Conservation (phyloP, 2,113 vertebrate species). For the Pyxicephalus adspersus region DNA sequence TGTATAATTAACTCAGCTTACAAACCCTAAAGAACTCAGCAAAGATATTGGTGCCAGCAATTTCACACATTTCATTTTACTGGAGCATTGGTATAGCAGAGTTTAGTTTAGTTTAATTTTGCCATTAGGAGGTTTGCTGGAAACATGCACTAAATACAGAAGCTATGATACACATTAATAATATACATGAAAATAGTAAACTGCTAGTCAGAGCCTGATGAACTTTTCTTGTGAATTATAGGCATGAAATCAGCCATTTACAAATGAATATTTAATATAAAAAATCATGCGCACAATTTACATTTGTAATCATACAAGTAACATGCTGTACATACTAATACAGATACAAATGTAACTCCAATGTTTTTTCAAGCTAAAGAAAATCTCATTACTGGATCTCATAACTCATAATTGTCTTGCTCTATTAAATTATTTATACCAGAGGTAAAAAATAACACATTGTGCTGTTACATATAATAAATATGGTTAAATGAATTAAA, state of each 20-base stretch:
- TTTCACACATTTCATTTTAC: too few relatives aligned
- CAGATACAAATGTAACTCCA: conserved; percentile 8
- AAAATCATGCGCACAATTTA: neutral
- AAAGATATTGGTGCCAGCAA: too few relatives aligned
- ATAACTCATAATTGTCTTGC: neutral
- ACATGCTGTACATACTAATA: neutral
- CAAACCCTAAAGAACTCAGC: too few relatives aligned
- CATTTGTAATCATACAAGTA: conserved; percentile 3
- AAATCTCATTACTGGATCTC: neutral
- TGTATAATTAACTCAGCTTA: too few relatives aligned
- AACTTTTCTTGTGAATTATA: neutral
- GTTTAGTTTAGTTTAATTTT: too few relatives aligned
- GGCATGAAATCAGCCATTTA: neutral
- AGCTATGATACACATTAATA: neutral
- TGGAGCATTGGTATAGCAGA: too few relatives aligned
- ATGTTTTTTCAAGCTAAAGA: neutral
- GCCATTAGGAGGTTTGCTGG: too few relatives aligned
- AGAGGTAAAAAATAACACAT: too few relatives aligned
- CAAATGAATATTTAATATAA: conserved; percentile 10
- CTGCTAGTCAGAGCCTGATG: neutral
- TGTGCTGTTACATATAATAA: too few relatives aligned
- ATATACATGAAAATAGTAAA: neutral
- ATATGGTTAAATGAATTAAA: too few relatives aligned
- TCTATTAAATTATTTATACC: too few relatives aligned
- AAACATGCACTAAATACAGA: conserved; percentile 9